Conservation (phyloP, 2,797 vertebrate species). For the Rallus crepitans region DNA sequence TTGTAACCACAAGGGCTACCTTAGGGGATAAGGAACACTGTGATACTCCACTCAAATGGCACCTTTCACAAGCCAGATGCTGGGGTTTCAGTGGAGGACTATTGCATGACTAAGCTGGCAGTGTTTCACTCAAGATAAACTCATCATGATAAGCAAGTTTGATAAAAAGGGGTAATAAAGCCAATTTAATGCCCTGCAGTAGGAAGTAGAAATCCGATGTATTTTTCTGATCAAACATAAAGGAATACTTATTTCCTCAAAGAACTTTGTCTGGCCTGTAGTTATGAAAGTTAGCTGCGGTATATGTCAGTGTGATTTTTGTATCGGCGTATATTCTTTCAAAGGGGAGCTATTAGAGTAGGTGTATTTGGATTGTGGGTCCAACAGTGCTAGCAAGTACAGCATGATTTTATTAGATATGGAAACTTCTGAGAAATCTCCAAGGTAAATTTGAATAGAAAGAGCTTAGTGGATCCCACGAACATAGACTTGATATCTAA, state of each 20-base stretch:
- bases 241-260: conserved; percentile 14
- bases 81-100: background rate
- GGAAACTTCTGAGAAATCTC: background rate
- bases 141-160: background rate
- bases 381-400: background rate
- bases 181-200: background rate
- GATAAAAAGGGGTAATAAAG: background rate
- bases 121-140: background rate
- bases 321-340: background rate
- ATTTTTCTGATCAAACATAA: background rate
- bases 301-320: background rate
- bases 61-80: background rate
- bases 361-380: background rate
- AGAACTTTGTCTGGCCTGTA: background rate
- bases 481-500: background rate
- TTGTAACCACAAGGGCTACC: background rate
- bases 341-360: background rate
- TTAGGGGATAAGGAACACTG: background rate
- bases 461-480: background rate
- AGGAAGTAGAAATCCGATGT: background rate
- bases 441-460: background rate
- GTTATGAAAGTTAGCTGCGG: background rate
- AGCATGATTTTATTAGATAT: background rate
- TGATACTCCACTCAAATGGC: background rate
- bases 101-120: background rate